phyloP scores from a whole-genome alignment of 1,140 invertebrate species.

The Zaprionus nigranus region DNA sequence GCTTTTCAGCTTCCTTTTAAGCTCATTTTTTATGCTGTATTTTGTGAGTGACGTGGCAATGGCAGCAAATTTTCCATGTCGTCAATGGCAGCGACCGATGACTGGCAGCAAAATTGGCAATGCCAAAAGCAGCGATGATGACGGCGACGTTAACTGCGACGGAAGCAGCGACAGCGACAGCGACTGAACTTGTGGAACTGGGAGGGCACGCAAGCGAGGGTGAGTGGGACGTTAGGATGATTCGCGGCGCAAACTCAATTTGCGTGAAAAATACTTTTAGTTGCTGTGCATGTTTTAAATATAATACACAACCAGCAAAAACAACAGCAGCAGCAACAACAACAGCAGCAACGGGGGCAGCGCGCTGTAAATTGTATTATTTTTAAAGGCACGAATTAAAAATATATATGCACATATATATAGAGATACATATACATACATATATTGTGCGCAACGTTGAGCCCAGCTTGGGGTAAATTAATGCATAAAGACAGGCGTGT shows the following conservation, averaged over 20 bases:
- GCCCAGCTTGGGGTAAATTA: conserved; percentile 64
- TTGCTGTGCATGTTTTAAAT: conserved; percentile 78
- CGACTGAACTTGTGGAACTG: background rate
- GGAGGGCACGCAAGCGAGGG: background rate
- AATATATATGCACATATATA: background rate
- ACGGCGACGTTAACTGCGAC: conserved; percentile 18
- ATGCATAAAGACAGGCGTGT: conserved; percentile 67
- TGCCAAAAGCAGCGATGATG: conserved; percentile 63
- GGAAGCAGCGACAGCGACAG: conserved; percentile 4
- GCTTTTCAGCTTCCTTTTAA: conserved; percentile 21
- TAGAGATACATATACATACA: background rate
- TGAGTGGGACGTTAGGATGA: background rate
- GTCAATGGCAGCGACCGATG: conserved; percentile 67
- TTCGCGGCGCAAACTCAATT: conserved; percentile 69
- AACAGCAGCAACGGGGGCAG: conserved; percentile 38
- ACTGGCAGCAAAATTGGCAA: conserved; percentile 81
- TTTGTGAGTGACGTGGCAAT: conserved; percentile 77
- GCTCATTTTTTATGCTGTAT: conserved; percentile 40
- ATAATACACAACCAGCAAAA: conserved; percentile 54
- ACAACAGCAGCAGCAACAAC: conserved; percentile 36
- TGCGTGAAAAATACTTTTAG: conserved; percentile 79
- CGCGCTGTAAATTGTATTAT: conserved; percentile 56
- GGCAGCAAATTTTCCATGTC: conserved; percentile 78
- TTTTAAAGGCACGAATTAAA: conserved; percentile 45
- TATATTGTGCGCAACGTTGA: conserved; percentile 23